phyloP scores from a whole-genome alignment of 2,797 vertebrate genomes.

The Acropternis orthonyx region DNA sequence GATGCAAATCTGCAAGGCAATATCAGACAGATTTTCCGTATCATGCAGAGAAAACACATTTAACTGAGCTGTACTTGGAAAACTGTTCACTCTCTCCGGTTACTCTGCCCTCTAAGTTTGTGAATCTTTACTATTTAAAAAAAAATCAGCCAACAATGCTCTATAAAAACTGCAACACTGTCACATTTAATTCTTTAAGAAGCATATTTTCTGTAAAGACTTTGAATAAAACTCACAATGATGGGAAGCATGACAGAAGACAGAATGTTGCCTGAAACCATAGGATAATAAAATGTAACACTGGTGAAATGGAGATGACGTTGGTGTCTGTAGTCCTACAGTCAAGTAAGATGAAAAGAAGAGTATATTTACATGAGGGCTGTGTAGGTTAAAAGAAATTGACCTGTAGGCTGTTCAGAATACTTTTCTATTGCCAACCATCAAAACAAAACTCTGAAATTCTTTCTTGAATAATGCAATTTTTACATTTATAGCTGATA shows the following conservation, averaged over 20 bases:
- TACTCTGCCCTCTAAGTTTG: not conserved
- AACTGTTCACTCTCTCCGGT: not conserved
- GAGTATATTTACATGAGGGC: not conserved
- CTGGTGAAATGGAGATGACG: not conserved
- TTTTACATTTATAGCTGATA: not conserved
- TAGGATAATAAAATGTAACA: slow-evolving; percentile 15
- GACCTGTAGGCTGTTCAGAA: not conserved
- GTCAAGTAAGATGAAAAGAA: slow-evolving; percentile 10
- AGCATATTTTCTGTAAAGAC: not conserved
- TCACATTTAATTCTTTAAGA: slow-evolving; percentile 15
- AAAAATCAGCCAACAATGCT: not conserved
- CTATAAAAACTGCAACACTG: not conserved
- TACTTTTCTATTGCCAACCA: not conserved
- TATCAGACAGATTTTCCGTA: not conserved
- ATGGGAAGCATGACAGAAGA: slow-evolving; percentile 13
- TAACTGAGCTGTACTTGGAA: not conserved
- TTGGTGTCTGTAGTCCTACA: not conserved
- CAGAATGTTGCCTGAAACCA: not conserved
- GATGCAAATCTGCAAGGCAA: not conserved
- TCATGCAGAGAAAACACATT: not conserved
- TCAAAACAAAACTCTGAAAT: not conserved
- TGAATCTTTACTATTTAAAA: not conserved
- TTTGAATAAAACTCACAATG: slow-evolving; percentile 1
- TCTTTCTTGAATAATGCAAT: not conserved
- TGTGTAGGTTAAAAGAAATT: not conserved